Evolutionary conservation across 37 sponge, comb jelly and placozoan species (phyloP), one percentile per base, ranked within the genome.

Genomic region (Hexactinellida sp.): DNA sequence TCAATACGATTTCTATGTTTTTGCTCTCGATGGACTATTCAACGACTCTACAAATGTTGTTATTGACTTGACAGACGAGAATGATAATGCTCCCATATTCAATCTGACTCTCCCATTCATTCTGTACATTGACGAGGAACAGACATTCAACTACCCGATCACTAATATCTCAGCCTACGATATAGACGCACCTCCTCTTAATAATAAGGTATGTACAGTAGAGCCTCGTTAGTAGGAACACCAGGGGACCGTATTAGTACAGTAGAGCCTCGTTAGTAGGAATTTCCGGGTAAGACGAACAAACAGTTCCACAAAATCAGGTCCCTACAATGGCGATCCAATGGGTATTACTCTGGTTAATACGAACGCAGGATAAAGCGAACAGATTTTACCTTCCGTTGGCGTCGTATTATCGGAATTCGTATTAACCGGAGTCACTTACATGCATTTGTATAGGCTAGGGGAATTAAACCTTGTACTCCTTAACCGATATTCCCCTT

Each of bases 41-140:
- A 38, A 63, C 24, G 88, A 88, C 37, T 38, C 85, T 24, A 35
- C 82, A 0, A 38, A 55, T 3, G 82, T 88, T 19, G 71, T 36
- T 24, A 54, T 88, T 19, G 7, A 37, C 13, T 39, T 88, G 16
- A 24, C 10, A 21, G 88, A 88, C 54, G 38, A 82, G 36, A 87
- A 87, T 35, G 87, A 87, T 38, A 87, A 87, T 87, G 51, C 87
- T 37, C 87, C 87, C 1, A 39, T 38, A 16, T 87, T 87, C 51
- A 39, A 37, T 0, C 5, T 63, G 5, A 28, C 76, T 32, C 34
- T 28, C 34, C 76, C 76, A 10, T 28, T 63, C 76, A n/a, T 25
- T 3, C 3, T 63, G 21, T 7, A n/a, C 5, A 28, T 63, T 63
- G 19, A 3, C 5, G 76, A 63, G 34, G 76, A 63, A n/a, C 21